Evolutionary conservation across 1,140 invertebrate genomes (phyloP).

Genomic region (Hyphantria cunea): DNA sequence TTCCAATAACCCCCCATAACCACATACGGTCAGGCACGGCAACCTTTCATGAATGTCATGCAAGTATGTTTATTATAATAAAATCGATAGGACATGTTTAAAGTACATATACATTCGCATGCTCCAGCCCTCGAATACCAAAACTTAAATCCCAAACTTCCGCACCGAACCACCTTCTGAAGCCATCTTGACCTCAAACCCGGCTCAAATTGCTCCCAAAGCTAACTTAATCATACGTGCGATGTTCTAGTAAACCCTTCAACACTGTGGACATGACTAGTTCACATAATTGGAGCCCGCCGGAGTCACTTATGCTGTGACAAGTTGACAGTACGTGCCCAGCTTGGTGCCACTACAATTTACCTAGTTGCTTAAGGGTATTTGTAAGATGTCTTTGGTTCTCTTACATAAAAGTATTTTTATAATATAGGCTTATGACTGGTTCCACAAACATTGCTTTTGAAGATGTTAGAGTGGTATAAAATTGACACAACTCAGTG

Average conservation of each 20-base stretch:
- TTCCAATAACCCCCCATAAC: no score
- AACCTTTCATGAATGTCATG: no score
- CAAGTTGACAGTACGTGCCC: constrained; percentile 30
- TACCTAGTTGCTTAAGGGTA: constrained; percentile 23
- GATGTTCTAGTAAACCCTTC: constrained; percentile 25
- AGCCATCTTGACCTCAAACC: constrained; percentile 27
- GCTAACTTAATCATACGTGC: constrained; percentile 31
- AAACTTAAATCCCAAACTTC: background rate
- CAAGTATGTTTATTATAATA: no score
- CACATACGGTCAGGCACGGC: no score
- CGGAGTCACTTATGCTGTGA: constrained; percentile 29
- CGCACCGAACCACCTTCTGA: background rate
- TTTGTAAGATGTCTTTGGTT: background rate
- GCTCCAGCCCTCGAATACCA: no score
- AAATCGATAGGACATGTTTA: no score
- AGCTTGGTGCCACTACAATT: constrained; percentile 23
- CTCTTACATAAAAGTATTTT: background rate
- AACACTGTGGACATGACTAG: constrained; percentile 28
- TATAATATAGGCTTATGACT: no score
- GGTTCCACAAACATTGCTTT: no score
- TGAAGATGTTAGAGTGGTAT: no score
- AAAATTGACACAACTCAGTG: no score
- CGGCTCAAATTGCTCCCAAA: constrained; percentile 26
- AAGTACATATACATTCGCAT: no score
- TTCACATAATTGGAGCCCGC: constrained; percentile 25